These are phyloP conservation scores for Porites lutea DNA, from an alignment of 64 coral and sea anemone genomes.

Conservation along the genomic window DNA sequence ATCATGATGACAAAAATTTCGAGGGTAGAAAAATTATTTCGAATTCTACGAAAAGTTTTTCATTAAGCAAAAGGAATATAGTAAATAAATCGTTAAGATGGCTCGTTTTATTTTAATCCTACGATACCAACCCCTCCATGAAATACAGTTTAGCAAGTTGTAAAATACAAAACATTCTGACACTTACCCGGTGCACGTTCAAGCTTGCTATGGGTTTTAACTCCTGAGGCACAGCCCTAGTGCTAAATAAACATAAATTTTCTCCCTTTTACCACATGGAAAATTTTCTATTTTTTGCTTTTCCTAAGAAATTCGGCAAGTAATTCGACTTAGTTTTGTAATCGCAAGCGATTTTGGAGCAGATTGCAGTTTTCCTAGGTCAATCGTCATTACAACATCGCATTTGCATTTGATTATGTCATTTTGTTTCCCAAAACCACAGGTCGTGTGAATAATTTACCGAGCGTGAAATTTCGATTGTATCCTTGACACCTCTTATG, in stretches of 20 bases:
- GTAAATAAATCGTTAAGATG: not conserved
- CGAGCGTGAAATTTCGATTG: conserved; percentile 45
- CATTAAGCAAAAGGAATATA: not conserved
- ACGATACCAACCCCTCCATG: conserved; percentile 10
- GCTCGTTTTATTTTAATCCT: not conserved
- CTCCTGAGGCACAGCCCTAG: conserved; percentile 43
- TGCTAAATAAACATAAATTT: not conserved
- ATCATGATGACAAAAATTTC: not conserved
- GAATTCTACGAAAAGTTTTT: not conserved
- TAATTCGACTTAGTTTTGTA: conserved; percentile 38
- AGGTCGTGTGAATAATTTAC: conserved; percentile 62
- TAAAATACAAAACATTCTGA: conserved; percentile 18
- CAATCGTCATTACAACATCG: conserved; percentile 54
- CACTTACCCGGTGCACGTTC: conserved; percentile 44
- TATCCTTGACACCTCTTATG: conserved; percentile 46
- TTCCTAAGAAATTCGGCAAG: conserved; percentile 37
- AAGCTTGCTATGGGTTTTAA: conserved; percentile 51
- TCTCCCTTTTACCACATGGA: conserved; percentile 39
- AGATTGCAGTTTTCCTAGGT: conserved; percentile 61
- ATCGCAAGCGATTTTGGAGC: conserved; percentile 40
- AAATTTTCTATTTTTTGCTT: conserved; percentile 17
- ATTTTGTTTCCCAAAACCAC: conserved; percentile 51
- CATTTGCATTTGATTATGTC: conserved; percentile 66
- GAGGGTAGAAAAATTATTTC: not conserved
- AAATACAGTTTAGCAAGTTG: not conserved